Base-by-base conservation (phyloP, 1,140 invertebrate genomes). In the Rhyzopertha dominica region DNA sequence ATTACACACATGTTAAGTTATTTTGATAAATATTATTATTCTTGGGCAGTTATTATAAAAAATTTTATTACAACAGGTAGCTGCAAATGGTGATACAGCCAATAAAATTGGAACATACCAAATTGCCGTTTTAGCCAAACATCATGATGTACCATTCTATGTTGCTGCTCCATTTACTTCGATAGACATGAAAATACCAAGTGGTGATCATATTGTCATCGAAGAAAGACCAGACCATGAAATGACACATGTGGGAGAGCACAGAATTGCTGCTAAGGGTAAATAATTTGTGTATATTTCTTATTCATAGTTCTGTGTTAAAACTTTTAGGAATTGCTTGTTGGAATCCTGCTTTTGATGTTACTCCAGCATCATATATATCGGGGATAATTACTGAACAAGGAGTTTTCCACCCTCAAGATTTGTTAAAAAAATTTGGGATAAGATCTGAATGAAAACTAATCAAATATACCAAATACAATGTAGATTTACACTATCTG, bases 81-180 rank as follows among this genome's bases (percentile, higher is more conserved):
- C 87, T 10, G 78, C 82, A 1, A 99, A 99, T 73, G 96, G 96
- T 2, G 96, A 99, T 67, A 98, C 95, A 2, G 96, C 95, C 1
- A 99, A 99, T 66, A 99, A 99, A 82, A 96, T 99, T 66, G 96
- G 96, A 51, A 99, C 96, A 13, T 99, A 97, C 68, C 90, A 94
- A 81, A 85, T 98, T 60, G 93, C 95, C 1, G 83, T 99, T 28
- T 71, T 88, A 20, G 92, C 94, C 5, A 89, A 91, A 59, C 74
- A 95, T 70, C 93, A 98, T 63, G 75, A 77, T 13, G 84, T 99
- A 19, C 91, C 93, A 48, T 99, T 99, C 69, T 99, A 92, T 68
- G 84, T 99, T 9, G 95, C 93, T 1, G 93, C 92, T 13, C 95
- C 95, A 0, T 74, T 83, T 23, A 92, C 93, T 0, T 91, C 95